A percentile compares a stretch with the other conserved stretches of the same genome.
phyloP scores from a whole-genome alignment of 2,888 invertebrate species.

The Cacoxenus indagator region DNA sequence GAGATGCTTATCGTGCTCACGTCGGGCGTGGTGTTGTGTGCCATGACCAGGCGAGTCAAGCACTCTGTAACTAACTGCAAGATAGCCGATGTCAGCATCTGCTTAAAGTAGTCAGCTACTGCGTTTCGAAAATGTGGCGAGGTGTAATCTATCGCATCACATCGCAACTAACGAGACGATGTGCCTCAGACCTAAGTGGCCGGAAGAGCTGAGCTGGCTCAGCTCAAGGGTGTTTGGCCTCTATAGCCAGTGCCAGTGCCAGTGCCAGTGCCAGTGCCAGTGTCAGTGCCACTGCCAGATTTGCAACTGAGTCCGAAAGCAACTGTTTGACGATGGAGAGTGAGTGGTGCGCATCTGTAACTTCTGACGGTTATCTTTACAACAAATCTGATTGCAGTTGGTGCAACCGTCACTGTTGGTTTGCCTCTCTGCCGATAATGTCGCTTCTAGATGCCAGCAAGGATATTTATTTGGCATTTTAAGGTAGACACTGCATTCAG shows the following conservation, averaged over 20 bases:
- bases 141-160: slow-evolving; percentile 46
- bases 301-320: slow-evolving; percentile 36
- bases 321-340: slow-evolving; percentile 51
- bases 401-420: slow-evolving; percentile 27
- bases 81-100: slow-evolving; percentile 17
- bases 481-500: background rate
- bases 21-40: background rate
- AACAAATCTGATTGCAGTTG: slow-evolving; percentile 54
- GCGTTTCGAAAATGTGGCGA: slow-evolving; percentile 43
- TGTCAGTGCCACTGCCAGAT: slow-evolving; percentile 1
- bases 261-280: too few species aligned
- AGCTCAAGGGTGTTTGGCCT: background rate
- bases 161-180: slow-evolving; percentile 64
- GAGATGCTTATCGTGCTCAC: slow-evolving; percentile 50
- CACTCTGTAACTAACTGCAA: background rate
- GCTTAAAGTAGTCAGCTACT: slow-evolving; percentile 31
- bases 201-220: background rate
- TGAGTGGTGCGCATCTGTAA: slow-evolving; percentile 67
- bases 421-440: slow-evolving; percentile 1
- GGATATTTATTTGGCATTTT: background rate
- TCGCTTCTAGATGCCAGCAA: background rate
- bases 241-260: too few species aligned
- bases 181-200: slow-evolving; percentile 51
- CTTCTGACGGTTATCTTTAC: slow-evolving; percentile 66
- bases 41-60: background rate